Conservation (phyloP, 37 sponge, comb jelly and placozoan genomes). For the Hormiphora californensis region DNA sequence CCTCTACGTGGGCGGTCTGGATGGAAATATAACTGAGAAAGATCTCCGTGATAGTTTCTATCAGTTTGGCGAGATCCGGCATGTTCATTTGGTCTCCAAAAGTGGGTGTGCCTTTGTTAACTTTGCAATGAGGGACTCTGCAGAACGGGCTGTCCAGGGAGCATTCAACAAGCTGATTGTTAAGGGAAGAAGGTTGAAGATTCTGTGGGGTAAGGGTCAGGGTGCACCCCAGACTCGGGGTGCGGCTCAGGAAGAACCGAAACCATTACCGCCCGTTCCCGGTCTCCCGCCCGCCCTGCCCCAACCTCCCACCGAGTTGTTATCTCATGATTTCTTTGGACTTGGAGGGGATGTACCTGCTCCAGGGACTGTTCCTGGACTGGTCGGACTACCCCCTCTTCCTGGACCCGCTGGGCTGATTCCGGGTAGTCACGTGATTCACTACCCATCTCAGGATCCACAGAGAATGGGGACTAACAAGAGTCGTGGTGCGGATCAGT, state of each 20-base stretch:
- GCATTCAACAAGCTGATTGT: constrained; percentile 81
- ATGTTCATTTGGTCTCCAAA: constrained; percentile 66
- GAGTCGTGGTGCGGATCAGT: constrained; percentile 24
- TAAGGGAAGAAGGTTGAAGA: constrained; percentile 73
- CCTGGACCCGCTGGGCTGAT: neutral
- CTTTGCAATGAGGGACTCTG: constrained; percentile 69
- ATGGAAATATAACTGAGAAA: constrained; percentile 66
- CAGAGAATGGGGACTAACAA: constrained; percentile 68
- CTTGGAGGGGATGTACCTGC: neutral
- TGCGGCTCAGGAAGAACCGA: neutral
- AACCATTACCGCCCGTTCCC: constrained; percentile 69
- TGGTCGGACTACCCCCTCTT: constrained; percentile 1
- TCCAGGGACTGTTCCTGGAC: neutral
- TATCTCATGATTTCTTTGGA: constrained; percentile 48
- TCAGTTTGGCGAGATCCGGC: constrained; percentile 84
- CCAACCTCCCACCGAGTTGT: constrained; percentile 33
- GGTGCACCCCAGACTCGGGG: constrained; percentile 56
- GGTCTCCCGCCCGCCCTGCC: constrained; percentile 70
- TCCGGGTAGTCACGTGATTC: constrained; percentile 57
- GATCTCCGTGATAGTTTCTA: constrained; percentile 83
- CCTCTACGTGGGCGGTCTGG: constrained; percentile 84
- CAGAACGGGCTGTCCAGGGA: constrained; percentile 79
- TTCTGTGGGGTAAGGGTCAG: constrained; percentile 87
- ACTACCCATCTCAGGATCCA: constrained; percentile 89
- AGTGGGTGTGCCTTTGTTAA: constrained; percentile 91